These are phyloP conservation scores for Nycteola revayana DNA, from an alignment of 2,888 invertebrate species.

Conservation along the genomic window DNA sequence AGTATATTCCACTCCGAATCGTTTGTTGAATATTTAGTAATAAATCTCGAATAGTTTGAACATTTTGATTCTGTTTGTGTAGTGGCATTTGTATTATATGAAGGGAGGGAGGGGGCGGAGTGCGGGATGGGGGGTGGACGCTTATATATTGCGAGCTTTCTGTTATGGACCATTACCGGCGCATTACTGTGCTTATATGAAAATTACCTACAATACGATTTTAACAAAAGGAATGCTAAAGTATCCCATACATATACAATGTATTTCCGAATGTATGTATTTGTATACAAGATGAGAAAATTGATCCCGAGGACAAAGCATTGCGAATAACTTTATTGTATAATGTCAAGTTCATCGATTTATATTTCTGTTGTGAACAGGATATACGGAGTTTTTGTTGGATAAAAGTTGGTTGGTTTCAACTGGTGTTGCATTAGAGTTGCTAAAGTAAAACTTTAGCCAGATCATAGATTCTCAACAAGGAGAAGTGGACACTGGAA, in stretches of 20 bases:
- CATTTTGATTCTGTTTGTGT: conserved; percentile 51
- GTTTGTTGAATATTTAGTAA: conserved; percentile 48
- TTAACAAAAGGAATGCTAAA: conserved; percentile 46
- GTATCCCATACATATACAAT: conserved; percentile 32
- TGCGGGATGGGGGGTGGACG: conserved; percentile 13
- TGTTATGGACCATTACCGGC: conserved; percentile 66
- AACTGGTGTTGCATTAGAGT: conserved; percentile 5
- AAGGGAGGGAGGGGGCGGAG: conserved; percentile 10
- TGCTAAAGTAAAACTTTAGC: background rate
- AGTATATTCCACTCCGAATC: conserved; percentile 39
- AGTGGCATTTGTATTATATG: conserved; percentile 25
- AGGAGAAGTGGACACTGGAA: no score
- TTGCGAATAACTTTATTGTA: conserved; percentile 8
- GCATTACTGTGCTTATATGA: conserved; percentile 63
- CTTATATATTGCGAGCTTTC: conserved; percentile 61
- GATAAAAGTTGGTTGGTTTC: conserved; percentile 1
- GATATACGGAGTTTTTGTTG: background rate
- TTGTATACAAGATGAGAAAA: conserved; percentile 19
- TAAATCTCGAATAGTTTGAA: conserved; percentile 54
- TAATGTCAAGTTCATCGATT: conserved; percentile 6
- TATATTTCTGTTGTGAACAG: no score
- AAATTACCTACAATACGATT: conserved; percentile 60
- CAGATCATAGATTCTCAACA: no score
- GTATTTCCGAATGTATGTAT: conserved; percentile 29
- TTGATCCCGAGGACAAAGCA: conserved; percentile 14